Percentiles rank a stretch among this genome's conserved stretches.
Evolutionary conservation across 2,113 vertebrate species (phyloP).

Genomic region (Casuarius casuarius): DNA sequence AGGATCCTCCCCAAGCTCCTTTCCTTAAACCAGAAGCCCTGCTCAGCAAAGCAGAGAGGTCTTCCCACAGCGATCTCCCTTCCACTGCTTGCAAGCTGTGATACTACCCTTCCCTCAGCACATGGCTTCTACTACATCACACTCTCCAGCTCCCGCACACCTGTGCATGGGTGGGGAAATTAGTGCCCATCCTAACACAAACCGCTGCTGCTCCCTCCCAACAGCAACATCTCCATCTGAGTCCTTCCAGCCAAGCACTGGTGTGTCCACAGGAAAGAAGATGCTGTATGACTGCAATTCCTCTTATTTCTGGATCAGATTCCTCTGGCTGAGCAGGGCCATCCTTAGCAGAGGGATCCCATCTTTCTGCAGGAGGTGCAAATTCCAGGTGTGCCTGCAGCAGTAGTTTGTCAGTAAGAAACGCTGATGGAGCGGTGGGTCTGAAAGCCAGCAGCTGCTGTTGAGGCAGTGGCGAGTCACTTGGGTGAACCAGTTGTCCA

Average conservation of each 20-base stretch:
- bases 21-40: neutral
- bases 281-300: neutral
- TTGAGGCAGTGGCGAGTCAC: too few relatives aligned
- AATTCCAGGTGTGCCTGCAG: too few relatives aligned
- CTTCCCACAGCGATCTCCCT: neutral
- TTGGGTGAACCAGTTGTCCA: too few relatives aligned
- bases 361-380: neutral
- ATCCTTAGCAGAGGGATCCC: neutral
- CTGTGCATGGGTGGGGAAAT: neutral
- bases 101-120: accelerated
- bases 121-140: neutral
- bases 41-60: neutral
- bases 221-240: accelerated
- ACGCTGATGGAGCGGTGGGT: too few relatives aligned
- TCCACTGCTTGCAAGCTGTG: accelerated
- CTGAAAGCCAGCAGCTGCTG: too few relatives aligned
- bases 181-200: neutral
- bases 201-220: neutral
- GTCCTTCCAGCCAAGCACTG: neutral
- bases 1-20: accelerated
- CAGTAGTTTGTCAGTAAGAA: too few relatives aligned
- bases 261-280: neutral
- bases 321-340: neutral
- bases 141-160: neutral
- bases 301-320: neutral